Evolutionary conservation across 2,797 vertebrate species (phyloP).

Genomic region (Platyrinchus mystaceus): DNA sequence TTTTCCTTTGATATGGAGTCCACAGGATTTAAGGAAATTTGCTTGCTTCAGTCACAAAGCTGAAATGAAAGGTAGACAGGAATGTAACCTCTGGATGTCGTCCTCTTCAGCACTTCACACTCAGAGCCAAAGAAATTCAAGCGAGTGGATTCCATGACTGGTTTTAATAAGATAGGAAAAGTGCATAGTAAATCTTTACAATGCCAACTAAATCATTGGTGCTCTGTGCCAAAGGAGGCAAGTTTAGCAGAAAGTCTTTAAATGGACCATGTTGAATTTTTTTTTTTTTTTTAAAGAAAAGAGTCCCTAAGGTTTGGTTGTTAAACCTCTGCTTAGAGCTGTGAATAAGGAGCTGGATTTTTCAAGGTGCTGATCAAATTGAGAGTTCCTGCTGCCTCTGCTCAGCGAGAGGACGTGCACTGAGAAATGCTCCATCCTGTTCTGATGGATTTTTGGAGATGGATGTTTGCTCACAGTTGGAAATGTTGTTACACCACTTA

Average conservation of each 20-base stretch:
- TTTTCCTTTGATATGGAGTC: background rate
- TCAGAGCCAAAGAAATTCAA: constrained; percentile 20
- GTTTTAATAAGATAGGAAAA: constrained; percentile 40
- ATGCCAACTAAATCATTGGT: background rate
- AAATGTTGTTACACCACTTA: background rate
- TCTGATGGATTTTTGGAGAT: background rate
- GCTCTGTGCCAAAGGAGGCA: background rate
- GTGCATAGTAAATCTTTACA: constrained; percentile 28
- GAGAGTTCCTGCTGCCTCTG: background rate
- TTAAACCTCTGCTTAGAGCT: background rate
- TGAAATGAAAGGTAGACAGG: constrained; percentile 30
- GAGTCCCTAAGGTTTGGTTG: background rate
- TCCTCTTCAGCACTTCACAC: background rate
- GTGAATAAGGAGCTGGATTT: background rate
- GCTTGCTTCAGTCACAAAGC: background rate
- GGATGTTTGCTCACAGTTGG: background rate
- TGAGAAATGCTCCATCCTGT: background rate
- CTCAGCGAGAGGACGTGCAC: background rate
- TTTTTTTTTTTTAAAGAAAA: background rate
- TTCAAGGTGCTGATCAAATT: background rate
- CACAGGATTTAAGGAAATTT: background rate
- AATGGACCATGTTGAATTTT: background rate
- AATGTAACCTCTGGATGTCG: constrained; percentile 43
- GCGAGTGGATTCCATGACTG: constrained; percentile 8
- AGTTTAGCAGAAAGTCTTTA: background rate